Base-by-base conservation (phyloP, 2,113 vertebrate genomes). In the Psilopsiagon aurifrons region DNA sequence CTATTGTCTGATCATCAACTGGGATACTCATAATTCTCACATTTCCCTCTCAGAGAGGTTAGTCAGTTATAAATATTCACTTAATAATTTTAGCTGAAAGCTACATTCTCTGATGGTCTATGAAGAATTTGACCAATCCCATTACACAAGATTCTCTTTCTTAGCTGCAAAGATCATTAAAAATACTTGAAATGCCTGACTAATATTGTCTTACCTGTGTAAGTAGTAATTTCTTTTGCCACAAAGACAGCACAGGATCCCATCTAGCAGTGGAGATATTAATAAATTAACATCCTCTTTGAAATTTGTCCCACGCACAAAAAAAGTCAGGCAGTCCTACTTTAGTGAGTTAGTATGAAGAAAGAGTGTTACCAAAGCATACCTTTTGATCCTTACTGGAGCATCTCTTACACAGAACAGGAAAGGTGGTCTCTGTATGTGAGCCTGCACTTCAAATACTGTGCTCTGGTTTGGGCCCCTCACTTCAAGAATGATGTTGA, bases 381-480 rank as follows among this genome's bases (percentile, higher is more conserved):
- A 64, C 4, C 4, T 23, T 77, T 88, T 3, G 0, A 39, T 81
- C 44, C 49, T 83, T 74, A 37, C 20, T 83, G n/a, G 16, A 75
- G 67, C 9, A 49, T 31, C 18, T 43, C 6, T 55, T 55, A 57
- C 12, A 86, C 18, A 86, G 69, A 90, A 54, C 27, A 79, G 39
- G 39, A 84, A 79, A 85, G 17, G 4, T 63, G 8, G 7, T 52
- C 25, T 17, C 39, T 64, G 5, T 37, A 29, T 0, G 0, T 62
- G 27, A 49, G 12, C 24, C 18, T 1, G 0, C 41, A 60, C 57
- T 33, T 66, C 2, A 0, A 83, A 15, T 20, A 0, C 0, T 44
- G 5, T 27, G 31, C 35, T 83, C 37, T 28, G 6, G 25, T 83
- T 41, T 54, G 29, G 27, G 19, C 8, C 6, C 4, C 51, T 70